Conservation (phyloP, 2,113 vertebrate genomes). For the Anhinga anhinga region DNA sequence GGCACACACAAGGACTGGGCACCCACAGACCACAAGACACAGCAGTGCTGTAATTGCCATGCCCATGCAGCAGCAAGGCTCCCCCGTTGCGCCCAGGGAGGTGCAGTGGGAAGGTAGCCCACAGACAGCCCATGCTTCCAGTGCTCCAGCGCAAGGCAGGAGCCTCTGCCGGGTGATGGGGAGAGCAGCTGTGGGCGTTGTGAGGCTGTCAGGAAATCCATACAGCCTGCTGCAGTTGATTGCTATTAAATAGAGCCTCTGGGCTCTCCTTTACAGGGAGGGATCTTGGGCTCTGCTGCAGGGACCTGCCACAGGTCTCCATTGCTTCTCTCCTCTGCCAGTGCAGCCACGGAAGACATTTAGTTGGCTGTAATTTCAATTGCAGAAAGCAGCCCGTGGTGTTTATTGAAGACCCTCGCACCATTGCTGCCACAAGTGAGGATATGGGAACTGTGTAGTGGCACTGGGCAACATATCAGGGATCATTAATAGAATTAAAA, state of each 20-base stretch:
- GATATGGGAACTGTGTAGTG: neutral
- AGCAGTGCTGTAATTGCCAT: neutral
- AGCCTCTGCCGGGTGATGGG: neutral
- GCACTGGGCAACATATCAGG: neutral
- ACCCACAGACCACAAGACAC: neutral
- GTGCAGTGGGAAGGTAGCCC: neutral
- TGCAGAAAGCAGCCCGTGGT: neutral
- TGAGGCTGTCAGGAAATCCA: neutral
- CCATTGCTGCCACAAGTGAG: neutral
- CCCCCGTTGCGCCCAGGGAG: fast-evolving
- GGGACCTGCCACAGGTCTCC: neutral
- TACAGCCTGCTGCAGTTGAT: neutral
- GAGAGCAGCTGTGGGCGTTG: neutral
- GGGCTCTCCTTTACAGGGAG: neutral
- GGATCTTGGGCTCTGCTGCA: neutral
- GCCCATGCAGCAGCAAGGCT: neutral
- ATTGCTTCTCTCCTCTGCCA: fast-evolving
- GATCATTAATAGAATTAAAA: neutral
- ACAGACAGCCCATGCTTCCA: neutral
- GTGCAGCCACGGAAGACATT: neutral
- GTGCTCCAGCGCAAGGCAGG: neutral
- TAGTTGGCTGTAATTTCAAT: neutral
- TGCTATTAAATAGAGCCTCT: neutral
- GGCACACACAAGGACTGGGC: neutral
- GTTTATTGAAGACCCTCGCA: neutral